Percentiles rank a stretch among this genome's conserved stretches.
These are phyloP conservation scores for Batillaria attramentaria DNA, from an alignment of 1,140 invertebrate species.

Conservation along the genomic window DNA sequence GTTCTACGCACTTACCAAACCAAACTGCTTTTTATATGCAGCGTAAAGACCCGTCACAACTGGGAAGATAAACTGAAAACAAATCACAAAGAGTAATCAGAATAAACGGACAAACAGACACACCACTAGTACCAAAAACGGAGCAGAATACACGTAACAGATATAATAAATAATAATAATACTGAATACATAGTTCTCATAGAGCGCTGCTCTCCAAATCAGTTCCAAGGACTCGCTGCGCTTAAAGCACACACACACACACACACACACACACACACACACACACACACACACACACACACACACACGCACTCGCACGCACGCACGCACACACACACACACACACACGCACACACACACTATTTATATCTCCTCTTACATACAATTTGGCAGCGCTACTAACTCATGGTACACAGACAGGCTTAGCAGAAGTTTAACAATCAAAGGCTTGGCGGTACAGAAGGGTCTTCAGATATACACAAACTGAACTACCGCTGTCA, in stretches of 20 bases:
- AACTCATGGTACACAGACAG: too few species aligned
- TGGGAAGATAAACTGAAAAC: slow-evolving; percentile 8
- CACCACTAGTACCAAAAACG: not conserved
- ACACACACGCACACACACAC: too few species aligned
- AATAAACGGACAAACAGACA: too few species aligned
- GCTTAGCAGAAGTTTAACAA: too few species aligned
- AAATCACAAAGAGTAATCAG: not conserved
- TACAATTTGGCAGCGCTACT: too few species aligned
- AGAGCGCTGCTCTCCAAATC: not conserved
- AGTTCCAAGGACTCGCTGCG: not conserved
- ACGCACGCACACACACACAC: not conserved
- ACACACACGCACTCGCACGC: not conserved
- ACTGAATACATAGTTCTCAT: not conserved
- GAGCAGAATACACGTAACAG: not conserved
- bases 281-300: not conserved
- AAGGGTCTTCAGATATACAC: too few species aligned
- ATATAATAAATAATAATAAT: not conserved
- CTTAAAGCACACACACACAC: not conserved
- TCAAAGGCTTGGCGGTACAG: too few species aligned
- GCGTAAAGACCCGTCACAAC: slow-evolving; percentile 1
- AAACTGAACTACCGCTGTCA: too few species aligned
- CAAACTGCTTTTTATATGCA: slow-evolving; percentile 8
- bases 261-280: not conserved
- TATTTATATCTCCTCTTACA: too few species aligned
- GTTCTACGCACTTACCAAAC: not conserved